Percentiles rank a stretch among this genome's conserved stretches.
Conservation (phyloP, 2,888 invertebrate genomes). For the Saturnia pavonia region DNA sequence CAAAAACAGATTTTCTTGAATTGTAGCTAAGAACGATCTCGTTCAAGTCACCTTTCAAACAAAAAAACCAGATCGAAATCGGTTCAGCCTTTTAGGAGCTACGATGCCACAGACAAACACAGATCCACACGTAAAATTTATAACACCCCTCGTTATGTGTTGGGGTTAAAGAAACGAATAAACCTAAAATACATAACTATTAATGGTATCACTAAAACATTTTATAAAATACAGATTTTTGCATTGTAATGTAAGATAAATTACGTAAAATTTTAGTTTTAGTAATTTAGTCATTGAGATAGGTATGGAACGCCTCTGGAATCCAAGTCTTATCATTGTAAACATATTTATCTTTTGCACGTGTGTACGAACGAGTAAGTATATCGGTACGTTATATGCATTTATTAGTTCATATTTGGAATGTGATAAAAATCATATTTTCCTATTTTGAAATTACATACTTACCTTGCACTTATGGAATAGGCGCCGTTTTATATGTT, state of each 20-base stretch:
- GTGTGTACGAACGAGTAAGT: constrained; percentile 23
- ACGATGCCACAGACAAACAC: too few relatives aligned
- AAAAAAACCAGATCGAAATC: too few relatives aligned
- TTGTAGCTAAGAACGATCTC: too few relatives aligned
- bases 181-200: too few relatives aligned
- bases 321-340: constrained; percentile 35
- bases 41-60: too few relatives aligned
- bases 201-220: neutral
- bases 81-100: too few relatives aligned
- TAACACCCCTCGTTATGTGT: too few relatives aligned
- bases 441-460: neutral
- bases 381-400: neutral
- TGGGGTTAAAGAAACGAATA: too few relatives aligned
- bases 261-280: constrained; percentile 1
- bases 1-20: too few relatives aligned
- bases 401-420: neutral
- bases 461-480: neutral
- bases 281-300: constrained; percentile 10
- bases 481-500: neutral
- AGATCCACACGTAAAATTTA: too few relatives aligned
- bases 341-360: constrained; percentile 40
- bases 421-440: neutral
- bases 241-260: neutral
- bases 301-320: constrained; percentile 3
- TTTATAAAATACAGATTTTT: neutral